phyloP scores from a whole-genome alignment of 2,113 vertebrate species.

The Pimephales promelas region DNA sequence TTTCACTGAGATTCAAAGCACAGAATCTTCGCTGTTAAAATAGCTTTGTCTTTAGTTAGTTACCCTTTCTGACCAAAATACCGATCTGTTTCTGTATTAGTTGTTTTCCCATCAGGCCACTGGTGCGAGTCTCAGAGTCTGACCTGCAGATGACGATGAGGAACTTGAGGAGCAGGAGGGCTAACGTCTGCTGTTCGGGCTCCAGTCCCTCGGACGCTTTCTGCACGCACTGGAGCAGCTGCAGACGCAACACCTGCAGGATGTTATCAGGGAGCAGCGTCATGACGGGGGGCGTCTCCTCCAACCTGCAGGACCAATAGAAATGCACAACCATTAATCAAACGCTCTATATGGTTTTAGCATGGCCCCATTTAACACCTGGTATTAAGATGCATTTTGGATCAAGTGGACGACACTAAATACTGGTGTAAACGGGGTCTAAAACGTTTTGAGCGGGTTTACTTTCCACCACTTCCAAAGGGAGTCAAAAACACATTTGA shows the following conservation, averaged over 20 bases:
- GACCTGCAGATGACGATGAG: constrained; percentile 97
- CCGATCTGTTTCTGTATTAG: background rate
- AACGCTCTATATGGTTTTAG: too few species aligned
- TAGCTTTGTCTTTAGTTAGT: background rate
- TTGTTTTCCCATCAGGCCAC: background rate
- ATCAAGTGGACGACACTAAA: too few species aligned
- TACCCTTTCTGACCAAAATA: background rate
- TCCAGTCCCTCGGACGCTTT: constrained; percentile 93
- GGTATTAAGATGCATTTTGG: too few species aligned
- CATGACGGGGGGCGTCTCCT: constrained; percentile 91
- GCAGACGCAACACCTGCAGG: constrained; percentile 91
- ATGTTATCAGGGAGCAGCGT: constrained; percentile 96
- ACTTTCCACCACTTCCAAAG: too few species aligned
- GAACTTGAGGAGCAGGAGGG: constrained; percentile 92
- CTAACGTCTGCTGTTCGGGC: constrained; percentile 89
- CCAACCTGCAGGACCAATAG: constrained; percentile 75
- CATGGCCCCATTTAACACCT: too few species aligned
- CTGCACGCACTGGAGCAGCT: constrained; percentile 94
- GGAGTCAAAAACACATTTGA: too few species aligned
- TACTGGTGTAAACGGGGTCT: too few species aligned
- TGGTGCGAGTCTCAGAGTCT: constrained; percentile 13
- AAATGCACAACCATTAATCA: background rate
- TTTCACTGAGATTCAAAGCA: background rate
- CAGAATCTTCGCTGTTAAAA: background rate
- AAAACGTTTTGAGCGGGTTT: too few species aligned